Conservation (phyloP, 2,113 vertebrate species). For the Sardina pilchardus region DNA sequence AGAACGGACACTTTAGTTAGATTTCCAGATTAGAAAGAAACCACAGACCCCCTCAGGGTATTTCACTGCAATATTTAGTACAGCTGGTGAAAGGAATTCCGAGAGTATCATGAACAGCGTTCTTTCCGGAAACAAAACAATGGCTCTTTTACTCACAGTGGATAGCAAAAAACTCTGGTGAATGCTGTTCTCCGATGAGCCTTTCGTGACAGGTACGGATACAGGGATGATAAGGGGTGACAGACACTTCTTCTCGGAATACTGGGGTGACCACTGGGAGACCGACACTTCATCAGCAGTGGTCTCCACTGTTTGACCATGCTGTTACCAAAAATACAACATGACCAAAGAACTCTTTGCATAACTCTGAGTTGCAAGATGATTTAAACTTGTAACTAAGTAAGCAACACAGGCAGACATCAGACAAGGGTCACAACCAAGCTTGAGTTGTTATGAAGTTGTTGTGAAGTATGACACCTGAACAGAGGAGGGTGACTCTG, state of each 20-base stretch:
- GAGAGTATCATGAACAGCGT: not conserved
- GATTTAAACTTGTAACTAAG: too few relatives aligned
- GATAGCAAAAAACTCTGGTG: not conserved
- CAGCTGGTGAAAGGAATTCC: not conserved
- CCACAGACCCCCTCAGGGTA: not conserved
- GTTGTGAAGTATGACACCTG: slow-evolving; percentile 17
- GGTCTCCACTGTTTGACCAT: not conserved
- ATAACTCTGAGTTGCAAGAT: not conserved
- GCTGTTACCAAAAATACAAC: slow-evolving; percentile 4
- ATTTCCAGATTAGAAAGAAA: not conserved
- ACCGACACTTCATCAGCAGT: not conserved
- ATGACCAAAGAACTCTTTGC: not conserved
- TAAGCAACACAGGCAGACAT: too few relatives aligned
- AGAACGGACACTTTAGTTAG: not conserved
- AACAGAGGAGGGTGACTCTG: not conserved
- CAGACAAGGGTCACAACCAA: not conserved
- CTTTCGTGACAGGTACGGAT: slow-evolving; percentile 46
- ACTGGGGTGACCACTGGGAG: not conserved
- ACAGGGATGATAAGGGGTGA: slow-evolving; percentile 56
- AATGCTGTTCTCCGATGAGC: not conserved
- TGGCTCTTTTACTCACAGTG: not conserved
- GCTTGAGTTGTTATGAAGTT: not conserved
- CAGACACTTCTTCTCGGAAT: not conserved
- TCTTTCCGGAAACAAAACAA: not conserved
- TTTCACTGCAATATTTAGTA: not conserved